A percentile compares a stretch with the other conserved stretches of the same genome.
phyloP scores from a whole-genome alignment of 2,113 vertebrate genomes.

The Ceyx cyanopectus region DNA sequence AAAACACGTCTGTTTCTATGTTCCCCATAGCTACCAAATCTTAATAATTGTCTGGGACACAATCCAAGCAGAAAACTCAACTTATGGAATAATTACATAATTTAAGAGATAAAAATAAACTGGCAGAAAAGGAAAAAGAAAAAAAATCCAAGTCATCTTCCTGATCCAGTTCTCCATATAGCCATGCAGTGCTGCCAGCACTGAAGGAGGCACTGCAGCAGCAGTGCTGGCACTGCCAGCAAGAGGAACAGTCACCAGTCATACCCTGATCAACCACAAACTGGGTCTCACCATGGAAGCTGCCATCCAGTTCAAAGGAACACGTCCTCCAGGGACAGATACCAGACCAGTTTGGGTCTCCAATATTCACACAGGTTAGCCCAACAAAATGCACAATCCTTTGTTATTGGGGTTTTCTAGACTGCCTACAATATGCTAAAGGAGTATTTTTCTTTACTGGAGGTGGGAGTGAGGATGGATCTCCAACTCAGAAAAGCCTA shows the following conservation, averaged over 20 bases:
- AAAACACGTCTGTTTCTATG: slow-evolving; percentile 6
- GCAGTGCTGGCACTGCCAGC: not conserved
- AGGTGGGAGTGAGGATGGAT: not conserved
- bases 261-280: not conserved
- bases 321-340: not conserved
- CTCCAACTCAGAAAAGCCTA: slow-evolving; percentile 36
- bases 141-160: not conserved
- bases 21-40: slow-evolving; percentile 30
- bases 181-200: not conserved
- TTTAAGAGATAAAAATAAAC: slow-evolving; percentile 55
- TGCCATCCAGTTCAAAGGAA: not conserved
- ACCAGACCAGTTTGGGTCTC: not conserved
- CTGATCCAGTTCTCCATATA: slow-evolving; percentile 2
- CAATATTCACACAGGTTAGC: not conserved
- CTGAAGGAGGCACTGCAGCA: not conserved
- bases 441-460: not conserved
- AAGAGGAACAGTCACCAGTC: not conserved
- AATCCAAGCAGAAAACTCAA: slow-evolving; percentile 61
- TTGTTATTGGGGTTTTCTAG: not conserved
- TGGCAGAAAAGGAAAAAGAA: not conserved
- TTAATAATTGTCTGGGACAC: slow-evolving; percentile 41
- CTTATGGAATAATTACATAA: slow-evolving; percentile 60
- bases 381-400: not conserved
- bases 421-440: not conserved
- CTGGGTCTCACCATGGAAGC: not conserved